Evolutionary conservation across 2,113 vertebrate genomes (phyloP).

Genomic region (Isurus oxyrinchus): DNA sequence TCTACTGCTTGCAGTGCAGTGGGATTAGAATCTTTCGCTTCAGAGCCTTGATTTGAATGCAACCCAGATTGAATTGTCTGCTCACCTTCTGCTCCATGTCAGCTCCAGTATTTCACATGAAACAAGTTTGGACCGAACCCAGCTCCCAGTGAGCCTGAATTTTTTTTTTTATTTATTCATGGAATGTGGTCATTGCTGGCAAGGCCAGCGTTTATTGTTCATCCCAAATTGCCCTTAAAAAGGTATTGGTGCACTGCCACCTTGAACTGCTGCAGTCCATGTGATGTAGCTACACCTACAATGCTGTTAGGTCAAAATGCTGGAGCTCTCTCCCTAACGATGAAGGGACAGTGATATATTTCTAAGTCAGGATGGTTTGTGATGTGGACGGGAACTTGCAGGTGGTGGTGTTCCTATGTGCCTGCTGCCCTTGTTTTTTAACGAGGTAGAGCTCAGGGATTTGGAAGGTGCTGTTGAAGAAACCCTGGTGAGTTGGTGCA

Average conservation of each 20-base stretch:
- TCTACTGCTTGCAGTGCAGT: neutral
- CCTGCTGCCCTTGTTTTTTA: neutral
- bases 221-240: neutral
- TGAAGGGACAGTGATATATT: neutral
- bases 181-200: neutral
- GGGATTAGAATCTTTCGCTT: neutral
- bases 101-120: neutral
- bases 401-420: neutral
- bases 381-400: neutral
- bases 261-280: neutral
- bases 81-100: no score
- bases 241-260: neutral
- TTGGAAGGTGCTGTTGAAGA: neutral
- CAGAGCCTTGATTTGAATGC: neutral
- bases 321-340: neutral
- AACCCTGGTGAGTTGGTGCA: neutral
- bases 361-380: neutral
- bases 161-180: neutral
- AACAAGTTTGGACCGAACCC: neutral
- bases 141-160: neutral
- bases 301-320: neutral
- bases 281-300: no score
- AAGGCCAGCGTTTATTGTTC: neutral
- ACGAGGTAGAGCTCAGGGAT: neutral
- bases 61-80: neutral